Percentiles rank a stretch among this genome's conserved stretches.
These are phyloP conservation scores for Forbesichthys papilliferus DNA, from an alignment of 2,113 vertebrate genomes.

Conservation along the genomic window DNA sequence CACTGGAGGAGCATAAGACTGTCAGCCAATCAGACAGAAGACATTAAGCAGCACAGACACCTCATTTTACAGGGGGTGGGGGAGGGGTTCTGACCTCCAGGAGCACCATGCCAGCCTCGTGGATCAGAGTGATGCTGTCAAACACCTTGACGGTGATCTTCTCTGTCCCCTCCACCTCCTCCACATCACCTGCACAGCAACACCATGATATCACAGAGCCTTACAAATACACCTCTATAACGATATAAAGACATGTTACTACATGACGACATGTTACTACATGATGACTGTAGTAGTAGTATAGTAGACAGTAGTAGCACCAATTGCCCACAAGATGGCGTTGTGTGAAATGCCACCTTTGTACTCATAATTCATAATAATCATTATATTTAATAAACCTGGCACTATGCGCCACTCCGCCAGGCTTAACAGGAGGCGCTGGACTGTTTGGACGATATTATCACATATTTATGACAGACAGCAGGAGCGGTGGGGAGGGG, in stretches of 20 bases:
- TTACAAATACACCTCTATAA: neutral
- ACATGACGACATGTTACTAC: too few species aligned
- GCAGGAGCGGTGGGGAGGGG: neutral
- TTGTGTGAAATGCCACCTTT: too few species aligned
- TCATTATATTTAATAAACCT: too few species aligned
- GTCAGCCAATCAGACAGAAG: neutral
- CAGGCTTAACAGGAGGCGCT: too few species aligned
- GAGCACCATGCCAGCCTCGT: slow-evolving; percentile 89
- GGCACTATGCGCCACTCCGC: too few species aligned
- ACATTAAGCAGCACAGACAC: neutral
- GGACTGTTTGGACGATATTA: neutral
- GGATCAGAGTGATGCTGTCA: slow-evolving; percentile 89
- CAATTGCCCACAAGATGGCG: too few species aligned
- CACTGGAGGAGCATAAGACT: slow-evolving; percentile 79
- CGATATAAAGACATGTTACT: too few species aligned
- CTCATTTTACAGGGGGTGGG: neutral
- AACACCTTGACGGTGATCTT: slow-evolving; percentile 91
- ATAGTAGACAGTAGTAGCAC: too few species aligned
- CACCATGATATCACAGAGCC: neutral
- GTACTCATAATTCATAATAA: too few species aligned
- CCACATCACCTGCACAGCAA: slow-evolving; percentile 84
- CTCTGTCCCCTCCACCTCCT: slow-evolving; percentile 90
- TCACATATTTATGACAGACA: neutral
- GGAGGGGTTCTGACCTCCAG: slow-evolving; percentile 83
- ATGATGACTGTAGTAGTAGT: too few species aligned